These are phyloP conservation scores for Chydorus sphaericus DNA, from an alignment of 2,888 invertebrate genomes.

Conservation along the genomic window DNA sequence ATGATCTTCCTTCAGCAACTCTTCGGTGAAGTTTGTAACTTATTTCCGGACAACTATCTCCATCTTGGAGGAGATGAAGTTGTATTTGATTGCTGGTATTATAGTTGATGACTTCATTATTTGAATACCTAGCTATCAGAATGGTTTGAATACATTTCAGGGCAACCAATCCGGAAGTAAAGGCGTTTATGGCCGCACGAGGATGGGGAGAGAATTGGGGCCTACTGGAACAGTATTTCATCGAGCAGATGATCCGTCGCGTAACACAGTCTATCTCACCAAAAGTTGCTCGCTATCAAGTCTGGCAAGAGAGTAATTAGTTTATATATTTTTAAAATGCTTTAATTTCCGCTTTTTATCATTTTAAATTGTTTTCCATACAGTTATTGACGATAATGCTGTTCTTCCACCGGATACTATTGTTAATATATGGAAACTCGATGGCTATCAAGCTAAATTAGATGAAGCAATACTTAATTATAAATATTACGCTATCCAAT, in stretches of 20 bases:
- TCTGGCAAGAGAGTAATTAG: slow-evolving; percentile 56
- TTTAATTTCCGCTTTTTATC: background rate
- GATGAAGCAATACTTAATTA: slow-evolving; percentile 16
- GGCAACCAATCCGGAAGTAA: slow-evolving; percentile 48
- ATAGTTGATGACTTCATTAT: background rate
- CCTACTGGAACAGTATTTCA: slow-evolving; percentile 50
- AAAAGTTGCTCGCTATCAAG: slow-evolving; percentile 37
- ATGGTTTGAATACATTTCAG: slow-evolving; percentile 26
- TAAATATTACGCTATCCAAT: background rate
- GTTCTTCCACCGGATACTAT: slow-evolving; percentile 42
- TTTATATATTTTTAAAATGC: background rate
- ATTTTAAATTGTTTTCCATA: background rate
- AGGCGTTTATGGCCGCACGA: slow-evolving; percentile 41
- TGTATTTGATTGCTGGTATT: slow-evolving; percentile 59
- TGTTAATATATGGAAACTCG: slow-evolving; percentile 64
- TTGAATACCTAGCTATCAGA: background rate
- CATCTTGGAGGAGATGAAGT: slow-evolving; percentile 93
- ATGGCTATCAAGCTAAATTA: slow-evolving; percentile 26
- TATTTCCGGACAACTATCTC: slow-evolving; percentile 68
- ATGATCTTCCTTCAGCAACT: slow-evolving; percentile 51
- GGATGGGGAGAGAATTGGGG: slow-evolving; percentile 38
- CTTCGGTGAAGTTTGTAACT: slow-evolving; percentile 47
- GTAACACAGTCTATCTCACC: slow-evolving; percentile 23
- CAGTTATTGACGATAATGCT: slow-evolving; percentile 51
- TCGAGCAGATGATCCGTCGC: slow-evolving; percentile 42